Base-by-base conservation (phyloP, 2,113 vertebrate species). In the Misgurnus mizolepis region DNA sequence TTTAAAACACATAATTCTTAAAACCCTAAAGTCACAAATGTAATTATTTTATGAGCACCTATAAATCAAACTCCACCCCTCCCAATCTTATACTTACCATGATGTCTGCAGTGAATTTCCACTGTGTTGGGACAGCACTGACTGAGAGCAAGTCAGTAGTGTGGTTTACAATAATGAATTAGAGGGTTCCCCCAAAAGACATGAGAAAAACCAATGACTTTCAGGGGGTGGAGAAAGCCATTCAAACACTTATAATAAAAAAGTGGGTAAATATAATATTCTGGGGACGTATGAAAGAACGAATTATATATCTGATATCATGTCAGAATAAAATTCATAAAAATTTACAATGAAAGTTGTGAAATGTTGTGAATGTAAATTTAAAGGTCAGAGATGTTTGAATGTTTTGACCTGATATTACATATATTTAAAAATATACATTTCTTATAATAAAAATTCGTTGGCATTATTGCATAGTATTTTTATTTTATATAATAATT, bases 151-250 rank as follows among this genome's bases (percentile, higher is more conserved):
- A 18, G 62, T 45, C 67, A 56, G 78, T 43, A 15, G n/a, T 60
- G 53, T 45, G 55, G 22, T 69, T 67, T 50, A 62, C 43, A 45
- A 75, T 61, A 61, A 62, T 61, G 80, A 72, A 58, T 56, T 56
- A 39, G 58, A 58, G 74, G 75, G 61, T 53, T 66, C 62, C 62
- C 62, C 45, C 14, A 78, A 39, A 66, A 66, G 67, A 70, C 75
- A 49, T 65, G n/a, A 53, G 80, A 53, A 67, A 67, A 82, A 50
- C 86, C 84, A 87, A 80, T 79, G 7, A 82, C 65, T 77, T 72
- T 41, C 80, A 77, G 77, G 89, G 92, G 92, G 92, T 86, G 92
- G 90, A 88, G 90, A 88, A 67, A 82, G 6, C 18, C 6, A 69
- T 27, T 4, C 55, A 74, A 39, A 67, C 22, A 55, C 45, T 62